Percentiles rank a stretch among this genome's conserved stretches.
phyloP scores from a whole-genome alignment of 2,888 invertebrate genomes.

The Phrixothrix hirtus region DNA sequence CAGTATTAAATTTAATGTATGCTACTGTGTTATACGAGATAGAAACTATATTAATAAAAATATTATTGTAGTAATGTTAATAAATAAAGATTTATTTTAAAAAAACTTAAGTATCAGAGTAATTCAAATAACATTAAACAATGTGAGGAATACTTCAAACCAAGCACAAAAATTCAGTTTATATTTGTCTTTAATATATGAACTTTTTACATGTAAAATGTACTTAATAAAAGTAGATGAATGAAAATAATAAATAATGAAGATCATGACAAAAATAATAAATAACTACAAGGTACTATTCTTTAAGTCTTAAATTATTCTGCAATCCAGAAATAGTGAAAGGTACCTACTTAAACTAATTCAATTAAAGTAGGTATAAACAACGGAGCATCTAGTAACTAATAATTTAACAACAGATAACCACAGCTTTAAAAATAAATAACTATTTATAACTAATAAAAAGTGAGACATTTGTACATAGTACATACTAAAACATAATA shows the following conservation, averaged over 20 bases:
- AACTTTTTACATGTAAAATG: constrained; percentile 56
- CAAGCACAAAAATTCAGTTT: background rate
- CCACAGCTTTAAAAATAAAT: background rate
- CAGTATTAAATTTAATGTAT: too few species aligned
- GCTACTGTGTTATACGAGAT: too few species aligned
- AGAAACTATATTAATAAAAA: too few species aligned
- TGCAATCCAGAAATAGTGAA: constrained; percentile 36
- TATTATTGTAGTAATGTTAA: too few species aligned
- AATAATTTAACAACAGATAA: too few species aligned
- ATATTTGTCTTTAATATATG: constrained; percentile 45
- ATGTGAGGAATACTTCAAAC: background rate
- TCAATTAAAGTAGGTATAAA: constrained; percentile 19
- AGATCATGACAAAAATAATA: constrained; percentile 42
- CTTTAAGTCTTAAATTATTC: constrained; percentile 40
- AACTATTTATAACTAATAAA: constrained; percentile 36
- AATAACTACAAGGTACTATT: constrained; percentile 39
- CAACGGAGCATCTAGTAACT: background rate
- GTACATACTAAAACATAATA: constrained; percentile 53
- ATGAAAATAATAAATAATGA: constrained; percentile 42
- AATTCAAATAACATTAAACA: too few species aligned
- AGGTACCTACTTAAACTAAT: constrained; percentile 36
- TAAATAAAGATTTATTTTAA: too few species aligned
- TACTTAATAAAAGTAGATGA: constrained; percentile 44
- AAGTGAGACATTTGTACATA: constrained; percentile 51
- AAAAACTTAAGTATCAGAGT: too few species aligned